Evolutionary conservation across 2,113 vertebrate species (phyloP), one percentile per base, ranked within the genome.

Genomic region (Silurus asotus): DNA sequence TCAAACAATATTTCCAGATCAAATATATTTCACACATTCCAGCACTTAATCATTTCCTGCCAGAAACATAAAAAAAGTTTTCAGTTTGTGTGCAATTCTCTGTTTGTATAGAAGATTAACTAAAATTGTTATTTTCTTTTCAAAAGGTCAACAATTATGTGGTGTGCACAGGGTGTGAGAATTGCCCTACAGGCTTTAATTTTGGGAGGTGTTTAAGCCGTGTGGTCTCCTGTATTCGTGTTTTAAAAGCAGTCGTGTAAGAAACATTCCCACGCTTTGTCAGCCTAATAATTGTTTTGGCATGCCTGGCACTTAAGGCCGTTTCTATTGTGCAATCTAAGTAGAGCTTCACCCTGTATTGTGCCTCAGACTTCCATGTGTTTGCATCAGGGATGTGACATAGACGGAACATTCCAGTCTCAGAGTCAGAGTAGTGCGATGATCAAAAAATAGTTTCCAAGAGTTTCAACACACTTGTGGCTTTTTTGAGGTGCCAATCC

Each of bases 61-160:
- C 2, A 0, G n/a, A 56, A 78, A 78, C 51, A 70, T 83, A 61
- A 70, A 74, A 86, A 53, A 65, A 81, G 82, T 86, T 59, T 86
- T 79, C 48, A 20, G 56, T 80, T 80, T 86, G 84, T 78, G 53
- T 85, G 70, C n/a, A 14, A 70, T 51, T 79, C 58, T 83, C 2
- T 84, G 61, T 74, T 20, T 61, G 62, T 82, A 61, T n/a, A 74
- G 59, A 62, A 65, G 65, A 74, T 84, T 86, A 70, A 86, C 58
- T 65, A 23, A 84, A 83, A 86, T 55, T 37, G 75, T 83, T 67
- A 58, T 77, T 80, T 88, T 84, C 77, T 48, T 74, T n/a, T 28
- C 48, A 37, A 72, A 85, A 65, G 74, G 79, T 77, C 81, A 86
- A 78, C 49, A 88, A 88, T 86, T 83, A 84, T 67, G 20, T 62